A percentile compares a stretch with the other conserved stretches of the same genome.
These are phyloP conservation scores for Eretmocerus hayati DNA, from an alignment of 2,888 invertebrate genomes.

Conservation along the genomic window DNA sequence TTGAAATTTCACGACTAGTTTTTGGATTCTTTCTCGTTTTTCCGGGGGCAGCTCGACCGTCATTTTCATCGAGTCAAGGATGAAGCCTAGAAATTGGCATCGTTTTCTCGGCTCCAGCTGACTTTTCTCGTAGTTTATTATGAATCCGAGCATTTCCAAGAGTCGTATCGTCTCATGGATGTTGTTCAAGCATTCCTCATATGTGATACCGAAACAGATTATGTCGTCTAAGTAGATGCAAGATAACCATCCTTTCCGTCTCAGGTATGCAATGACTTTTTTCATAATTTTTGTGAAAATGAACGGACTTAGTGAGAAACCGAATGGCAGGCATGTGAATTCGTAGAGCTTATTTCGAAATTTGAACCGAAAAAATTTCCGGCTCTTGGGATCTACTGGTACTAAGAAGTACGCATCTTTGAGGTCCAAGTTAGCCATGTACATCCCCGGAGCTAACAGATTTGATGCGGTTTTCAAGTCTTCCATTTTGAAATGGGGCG, in stretches of 20 bases:
- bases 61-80: constrained; percentile 15
- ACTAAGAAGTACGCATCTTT: constrained; percentile 21
- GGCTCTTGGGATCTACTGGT: constrained; percentile 3
- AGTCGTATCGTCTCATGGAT: too few relatives aligned
- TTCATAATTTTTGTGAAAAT: constrained; percentile 21
- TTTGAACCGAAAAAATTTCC: constrained; percentile 18
- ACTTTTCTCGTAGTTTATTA: constrained; percentile 15
- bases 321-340: constrained; percentile 17
- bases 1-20: too few relatives aligned
- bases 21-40: too few relatives aligned
- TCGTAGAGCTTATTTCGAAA: constrained; percentile 9
- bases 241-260: background rate
- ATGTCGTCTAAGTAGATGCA: too few relatives aligned
- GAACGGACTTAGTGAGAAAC: too few relatives aligned
- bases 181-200: too few relatives aligned
- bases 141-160: constrained; percentile 13
- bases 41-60: background rate
- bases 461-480: constrained; percentile 12
- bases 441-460: constrained; percentile 6
- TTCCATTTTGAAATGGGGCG: too few relatives aligned
- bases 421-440: constrained; percentile 20
- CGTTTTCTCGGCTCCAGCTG: constrained; percentile 3
- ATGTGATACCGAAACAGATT: too few relatives aligned
- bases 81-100: constrained; percentile 15
- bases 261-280: constrained; percentile 6